Evolutionary conservation across 2,888 invertebrate genomes (phyloP), one percentile per base, ranked within the genome.

Genomic region (Ceriagrion tenellum): DNA sequence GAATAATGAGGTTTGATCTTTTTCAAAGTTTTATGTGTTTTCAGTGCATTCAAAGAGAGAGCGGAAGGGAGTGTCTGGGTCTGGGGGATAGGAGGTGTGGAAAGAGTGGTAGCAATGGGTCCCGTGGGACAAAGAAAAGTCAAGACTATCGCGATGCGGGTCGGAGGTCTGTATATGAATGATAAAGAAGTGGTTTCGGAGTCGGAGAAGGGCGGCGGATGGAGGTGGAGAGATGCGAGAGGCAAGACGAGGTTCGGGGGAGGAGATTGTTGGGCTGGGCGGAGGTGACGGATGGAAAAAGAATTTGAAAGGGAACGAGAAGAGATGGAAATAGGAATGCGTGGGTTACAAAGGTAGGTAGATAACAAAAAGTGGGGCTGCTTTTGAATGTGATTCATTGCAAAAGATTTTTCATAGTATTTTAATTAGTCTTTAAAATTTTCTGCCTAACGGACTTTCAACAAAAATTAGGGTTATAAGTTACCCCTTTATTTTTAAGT

Each of bases 1-100:
- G n/a, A n/a, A n/a, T n/a, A n/a, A n/a, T n/a, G n/a, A n/a, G n/a
- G n/a, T n/a, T n/a, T n/a, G n/a, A n/a, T n/a, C n/a, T n/a, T n/a
- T n/a, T 47, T 69, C 93, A 26, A 74, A 47, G 69, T 93, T 93
- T 93, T n/a, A 93, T 93, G 63, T 30, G 93, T 93, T 93, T 63
- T 35, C 91, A 23, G 91, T 63, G 91, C 63, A 93, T 59, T 47
- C 20, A 93, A 69, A 69, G 69, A 69, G 47, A 93, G 93, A 23
- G 26, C 40, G 13, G 47, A 23, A 30, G n/a, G 93, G 63, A 35
- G 59, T 20, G n/a, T n/a, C n/a, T n/a, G n/a, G n/a, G n/a, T n/a
- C n/a, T n/a, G n/a, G 16, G 56, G 16, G 56, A 56, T 8, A n/a
- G n/a, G n/a, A n/a, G n/a, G n/a, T n/a, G n/a, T n/a, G n/a, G 56